These are phyloP conservation scores for Myotis daubentonii DNA, from an alignment of 2,797 vertebrate genomes.

Conservation along the genomic window DNA sequence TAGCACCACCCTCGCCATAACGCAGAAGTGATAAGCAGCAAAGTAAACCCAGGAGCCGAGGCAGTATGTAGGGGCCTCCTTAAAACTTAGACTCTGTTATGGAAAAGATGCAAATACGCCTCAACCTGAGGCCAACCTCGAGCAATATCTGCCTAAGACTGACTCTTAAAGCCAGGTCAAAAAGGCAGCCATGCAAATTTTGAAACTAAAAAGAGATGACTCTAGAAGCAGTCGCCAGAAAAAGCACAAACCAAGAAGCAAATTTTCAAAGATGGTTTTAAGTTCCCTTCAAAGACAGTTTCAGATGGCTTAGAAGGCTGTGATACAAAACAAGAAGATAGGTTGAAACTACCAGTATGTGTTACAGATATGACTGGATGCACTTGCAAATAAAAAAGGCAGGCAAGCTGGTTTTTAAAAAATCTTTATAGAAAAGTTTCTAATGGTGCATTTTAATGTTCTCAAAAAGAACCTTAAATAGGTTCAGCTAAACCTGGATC, in stretches of 20 bases:
- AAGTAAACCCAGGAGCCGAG: background rate
- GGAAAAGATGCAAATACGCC: conserved; percentile 26
- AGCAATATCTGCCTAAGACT: background rate
- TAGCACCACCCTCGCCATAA: background rate
- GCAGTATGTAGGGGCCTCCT: background rate
- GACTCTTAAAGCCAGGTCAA: conserved; percentile 33
- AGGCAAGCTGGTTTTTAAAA: background rate
- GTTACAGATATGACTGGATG: background rate
- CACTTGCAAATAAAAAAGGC: background rate
- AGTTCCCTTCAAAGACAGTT: conserved; percentile 34
- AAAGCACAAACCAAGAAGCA: conserved; percentile 34
- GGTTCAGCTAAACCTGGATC: background rate
- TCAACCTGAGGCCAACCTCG: background rate
- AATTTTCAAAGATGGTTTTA: background rate
- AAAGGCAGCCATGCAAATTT: conserved; percentile 70
- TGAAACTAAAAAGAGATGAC: conserved; percentile 55
- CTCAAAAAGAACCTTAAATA: background rate
- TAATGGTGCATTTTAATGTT: conserved; percentile 22
- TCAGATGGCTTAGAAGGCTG: conserved; percentile 1
- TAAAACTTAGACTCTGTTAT: background rate
- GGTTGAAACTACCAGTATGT: background rate
- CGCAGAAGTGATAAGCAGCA: background rate
- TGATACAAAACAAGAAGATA: background rate
- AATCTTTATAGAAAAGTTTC: background rate
- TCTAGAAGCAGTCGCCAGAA: conserved; percentile 50